Conservation (phyloP, 2,797 vertebrate species). For the Gila robusta region DNA sequence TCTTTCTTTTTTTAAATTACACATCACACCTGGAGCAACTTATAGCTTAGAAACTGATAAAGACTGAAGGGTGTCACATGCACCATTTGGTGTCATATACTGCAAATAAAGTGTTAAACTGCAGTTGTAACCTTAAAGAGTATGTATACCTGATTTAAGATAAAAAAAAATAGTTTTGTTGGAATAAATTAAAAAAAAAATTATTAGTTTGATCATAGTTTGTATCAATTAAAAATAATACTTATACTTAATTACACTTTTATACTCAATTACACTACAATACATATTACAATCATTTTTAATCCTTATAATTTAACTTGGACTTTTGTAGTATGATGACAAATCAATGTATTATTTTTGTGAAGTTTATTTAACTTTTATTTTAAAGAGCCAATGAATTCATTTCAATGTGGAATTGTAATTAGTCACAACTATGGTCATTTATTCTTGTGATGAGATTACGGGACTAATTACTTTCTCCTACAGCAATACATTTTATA, state of each 20-base stretch:
- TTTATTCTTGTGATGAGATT: not conserved
- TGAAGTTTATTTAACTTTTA: not conserved
- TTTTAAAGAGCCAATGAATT: not conserved
- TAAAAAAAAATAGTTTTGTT: too few species aligned
- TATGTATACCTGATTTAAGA: too few species aligned
- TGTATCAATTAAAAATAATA: not conserved
- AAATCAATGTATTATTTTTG: not conserved
- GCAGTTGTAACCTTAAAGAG: too few species aligned
- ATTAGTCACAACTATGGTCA: not conserved
- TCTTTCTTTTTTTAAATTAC: too few species aligned
- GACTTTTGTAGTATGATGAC: not conserved
- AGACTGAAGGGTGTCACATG: not conserved
- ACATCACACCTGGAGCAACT: not conserved
- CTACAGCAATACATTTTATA: not conserved
- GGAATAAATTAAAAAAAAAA: too few species aligned
- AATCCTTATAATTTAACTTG: not conserved
- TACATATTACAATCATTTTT: not conserved
- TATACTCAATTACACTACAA: too few species aligned
- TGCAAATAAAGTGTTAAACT: too few species aligned
- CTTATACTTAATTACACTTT: not conserved
- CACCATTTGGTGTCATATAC: not conserved
- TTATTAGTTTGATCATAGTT: too few species aligned
- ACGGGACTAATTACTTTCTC: not conserved
- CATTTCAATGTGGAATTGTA: not conserved
- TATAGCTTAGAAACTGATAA: not conserved